Base-by-base conservation (phyloP, 2,797 vertebrate species). In the Diceros bicornis region DNA sequence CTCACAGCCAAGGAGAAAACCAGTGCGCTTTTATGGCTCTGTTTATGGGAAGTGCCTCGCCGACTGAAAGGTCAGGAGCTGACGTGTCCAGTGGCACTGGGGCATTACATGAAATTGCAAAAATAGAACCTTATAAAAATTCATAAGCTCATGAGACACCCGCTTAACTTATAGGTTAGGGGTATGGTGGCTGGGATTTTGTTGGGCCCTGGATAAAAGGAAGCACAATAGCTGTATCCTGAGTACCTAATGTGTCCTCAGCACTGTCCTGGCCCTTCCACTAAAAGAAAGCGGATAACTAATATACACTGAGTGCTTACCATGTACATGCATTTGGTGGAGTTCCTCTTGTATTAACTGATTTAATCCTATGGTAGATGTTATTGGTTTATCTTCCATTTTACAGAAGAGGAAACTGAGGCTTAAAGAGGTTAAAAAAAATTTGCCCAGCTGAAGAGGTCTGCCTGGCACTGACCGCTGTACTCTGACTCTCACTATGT, bases 91-190 rank as follows among this genome's bases (percentile, higher is more conserved):
- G 29, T 2, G 11, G 97, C 97, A 89, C 96, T 98, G 97, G 95
- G 97, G 97, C 98, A 95, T 98, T 97, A 97, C 98, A 94, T 97
- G 97, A 98, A 98, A 95, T 88, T 64, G 44, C 59, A 71, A 93
- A 97, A 89, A 96, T 34, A 96, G 97, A 97, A 92, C 57, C 92
- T 95, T 91, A 93, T 97, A 97, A 97, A 98, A 93, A 97, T 96
- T 95, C 32, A 78, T 83, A 95, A 98, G 93, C 1, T 66, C 34
- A 87, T 27, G 17, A 90, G 97, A 90, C 64, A 82, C 75, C 61
- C 84, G 55, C 84, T 96, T 68, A 81, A 74, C 85, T 81, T 57
- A 32, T 52, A 72, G 69, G n/a, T 92, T 34, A 81, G 27, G 47
- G 50, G 61, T 34, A 16, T 18, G 17, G 27, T 41, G 61, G 52